Evolutionary conservation across 2,113 vertebrate species (phyloP).

Genomic region (Chionis minor): DNA sequence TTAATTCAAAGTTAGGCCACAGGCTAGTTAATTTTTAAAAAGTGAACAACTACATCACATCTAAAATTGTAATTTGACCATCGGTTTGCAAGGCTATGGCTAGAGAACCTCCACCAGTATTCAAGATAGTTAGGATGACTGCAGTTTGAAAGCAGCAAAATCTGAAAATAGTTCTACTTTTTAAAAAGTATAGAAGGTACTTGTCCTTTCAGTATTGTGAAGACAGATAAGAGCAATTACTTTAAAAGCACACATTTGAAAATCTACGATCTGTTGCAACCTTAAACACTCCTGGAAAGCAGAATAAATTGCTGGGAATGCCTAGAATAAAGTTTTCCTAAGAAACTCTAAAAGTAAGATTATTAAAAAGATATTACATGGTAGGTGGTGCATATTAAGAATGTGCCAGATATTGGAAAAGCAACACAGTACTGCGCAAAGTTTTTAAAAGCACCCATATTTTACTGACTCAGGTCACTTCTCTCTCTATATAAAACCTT

Average conservation of each 20-base stretch:
- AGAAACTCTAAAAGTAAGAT: neutral
- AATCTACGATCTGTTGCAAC: neutral
- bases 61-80: neutral
- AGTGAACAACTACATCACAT: neutral
- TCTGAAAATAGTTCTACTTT: neutral
- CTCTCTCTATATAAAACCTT: neutral
- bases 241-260: neutral
- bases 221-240: neutral
- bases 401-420: neutral
- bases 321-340: neutral
- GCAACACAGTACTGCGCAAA: neutral
- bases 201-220: neutral
- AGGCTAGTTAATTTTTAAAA: neutral
- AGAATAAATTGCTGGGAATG: neutral
- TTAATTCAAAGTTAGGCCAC: neutral
- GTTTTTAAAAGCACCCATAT: neutral
- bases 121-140: neutral
- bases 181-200: neutral
- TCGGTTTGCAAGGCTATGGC: neutral
- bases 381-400: neutral
- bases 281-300: neutral
- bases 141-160: neutral
- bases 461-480: neutral
- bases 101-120: neutral
- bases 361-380: neutral